Evolutionary conservation across 1,140 invertebrate genomes (phyloP).

Genomic region (Steinernema khuongi): DNA sequence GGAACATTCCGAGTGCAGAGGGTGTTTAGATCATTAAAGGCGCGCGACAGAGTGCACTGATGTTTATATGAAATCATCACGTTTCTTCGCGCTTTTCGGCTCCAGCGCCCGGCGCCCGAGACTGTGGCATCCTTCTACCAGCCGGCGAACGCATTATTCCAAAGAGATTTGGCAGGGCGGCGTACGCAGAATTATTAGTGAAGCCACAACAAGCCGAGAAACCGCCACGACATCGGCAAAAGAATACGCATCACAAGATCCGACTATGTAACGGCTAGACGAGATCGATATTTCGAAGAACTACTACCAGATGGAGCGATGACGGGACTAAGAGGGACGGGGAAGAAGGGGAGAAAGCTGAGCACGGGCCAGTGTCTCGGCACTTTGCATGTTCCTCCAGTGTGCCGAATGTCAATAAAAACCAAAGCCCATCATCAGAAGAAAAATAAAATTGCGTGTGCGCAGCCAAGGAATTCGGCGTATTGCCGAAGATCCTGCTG

Average conservation of each 20-base stretch:
- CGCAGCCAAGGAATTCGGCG: background rate
- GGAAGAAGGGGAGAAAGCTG: background rate
- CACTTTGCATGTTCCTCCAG: background rate
- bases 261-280: conserved; percentile 8
- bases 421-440: background rate
- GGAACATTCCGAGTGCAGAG: too few relatives aligned
- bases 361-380: background rate
- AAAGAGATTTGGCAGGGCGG: background rate
- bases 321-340: background rate
- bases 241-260: conserved; percentile 16
- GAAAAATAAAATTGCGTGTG: background rate
- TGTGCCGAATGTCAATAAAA: background rate
- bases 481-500: background rate
- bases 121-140: background rate
- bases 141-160: background rate
- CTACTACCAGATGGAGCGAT: conserved; percentile 13
- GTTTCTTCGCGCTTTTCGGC: too few relatives aligned
- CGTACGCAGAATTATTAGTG: conserved; percentile 6
- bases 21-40: too few relatives aligned
- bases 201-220: conserved; percentile 6
- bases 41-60: too few relatives aligned
- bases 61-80: too few relatives aligned
- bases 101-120: too few relatives aligned
- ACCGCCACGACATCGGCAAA: conserved; percentile 7
- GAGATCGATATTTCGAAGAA: conserved; percentile 8